Conservation (phyloP, 2,113 vertebrate genomes). For the Chunga burmeisteri region DNA sequence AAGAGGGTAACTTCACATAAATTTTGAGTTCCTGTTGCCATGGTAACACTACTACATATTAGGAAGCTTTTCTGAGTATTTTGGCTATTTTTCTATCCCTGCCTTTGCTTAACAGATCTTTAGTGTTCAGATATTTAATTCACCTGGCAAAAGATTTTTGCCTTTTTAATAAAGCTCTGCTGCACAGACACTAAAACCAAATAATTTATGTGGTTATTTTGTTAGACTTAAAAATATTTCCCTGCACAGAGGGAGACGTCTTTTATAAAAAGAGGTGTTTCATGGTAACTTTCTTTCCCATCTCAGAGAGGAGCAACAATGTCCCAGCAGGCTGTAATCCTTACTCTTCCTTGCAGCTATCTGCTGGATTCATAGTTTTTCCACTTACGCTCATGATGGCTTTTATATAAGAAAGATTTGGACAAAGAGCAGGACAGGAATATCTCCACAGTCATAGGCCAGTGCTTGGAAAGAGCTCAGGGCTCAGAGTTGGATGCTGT, state of each 20-base stretch:
- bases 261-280: not conserved
- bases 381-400: not conserved
- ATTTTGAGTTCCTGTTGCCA: slow-evolving; percentile 47
- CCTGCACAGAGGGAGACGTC: not conserved
- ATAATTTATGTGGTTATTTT: not conserved
- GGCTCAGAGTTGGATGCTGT: not conserved
- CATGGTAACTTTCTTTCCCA: not conserved
- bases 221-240: not conserved
- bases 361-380: not conserved
- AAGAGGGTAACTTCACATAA: not conserved
- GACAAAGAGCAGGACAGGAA: not conserved
- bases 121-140: slow-evolving; percentile 43
- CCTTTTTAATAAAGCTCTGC: not conserved
- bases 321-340: not conserved
- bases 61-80: slow-evolving; percentile 69
- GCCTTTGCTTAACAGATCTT: slow-evolving; percentile 45
- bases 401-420: not conserved
- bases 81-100: slow-evolving; percentile 36
- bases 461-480: accelerated
- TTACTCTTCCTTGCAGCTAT: not conserved
- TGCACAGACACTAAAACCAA: not conserved
- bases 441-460: not conserved
- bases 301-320: not conserved
- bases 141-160: not conserved
- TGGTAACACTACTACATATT: slow-evolving; percentile 44